Base-by-base conservation (phyloP, 2,113 vertebrate genomes). In the human region DNA sequence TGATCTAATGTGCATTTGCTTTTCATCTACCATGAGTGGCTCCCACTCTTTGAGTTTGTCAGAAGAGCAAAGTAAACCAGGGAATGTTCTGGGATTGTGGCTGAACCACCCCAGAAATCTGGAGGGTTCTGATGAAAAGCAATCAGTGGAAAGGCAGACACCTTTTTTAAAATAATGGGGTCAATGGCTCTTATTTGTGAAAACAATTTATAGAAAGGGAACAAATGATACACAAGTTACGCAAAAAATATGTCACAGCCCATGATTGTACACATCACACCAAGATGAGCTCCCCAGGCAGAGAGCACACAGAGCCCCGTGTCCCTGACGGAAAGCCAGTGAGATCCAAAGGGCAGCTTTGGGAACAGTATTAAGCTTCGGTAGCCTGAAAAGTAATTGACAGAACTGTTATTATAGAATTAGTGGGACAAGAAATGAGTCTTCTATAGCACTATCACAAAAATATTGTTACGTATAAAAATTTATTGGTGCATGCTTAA, bases 211-310 rank as follows among this genome's bases (percentile, higher is more conserved):
- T 22, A 55, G 40, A 10, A 52, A 52, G 32, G 6, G 43, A 40
- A 50, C 59, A 43, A n/a, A 93, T 50, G 35, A 18, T 6, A 13
- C 0, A 0, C 27, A 59, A 1, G 22, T 1, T 27, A 20, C 22
- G 9, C n/a, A 0, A 20, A 9, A 45, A 38, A 30, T 6, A 27
- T 32, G 8, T 35, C 27, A 0, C 0, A 4, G 10, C 7, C 22
- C 2, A 1, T 2, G 2, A 8, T 8, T 17, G 2, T 20, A 8
- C 9, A 7, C 0, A 0, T 10, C 7, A 0, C 0, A 17, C 10
- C 48, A 76, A 61, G 57, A 40, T 18, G 2, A 1, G 0, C 17
- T n/a, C 13, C 27, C 35, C 45, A 6, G 0, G 20, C 35, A 6
- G 32, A 5, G 5, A 22, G 25, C 40, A 5, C 17, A 10, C 48